Percentiles rank a stretch among this genome's conserved stretches.
These are phyloP conservation scores for Catharus ustulatus DNA, from an alignment of 2,797 vertebrate genomes.

Conservation along the genomic window DNA sequence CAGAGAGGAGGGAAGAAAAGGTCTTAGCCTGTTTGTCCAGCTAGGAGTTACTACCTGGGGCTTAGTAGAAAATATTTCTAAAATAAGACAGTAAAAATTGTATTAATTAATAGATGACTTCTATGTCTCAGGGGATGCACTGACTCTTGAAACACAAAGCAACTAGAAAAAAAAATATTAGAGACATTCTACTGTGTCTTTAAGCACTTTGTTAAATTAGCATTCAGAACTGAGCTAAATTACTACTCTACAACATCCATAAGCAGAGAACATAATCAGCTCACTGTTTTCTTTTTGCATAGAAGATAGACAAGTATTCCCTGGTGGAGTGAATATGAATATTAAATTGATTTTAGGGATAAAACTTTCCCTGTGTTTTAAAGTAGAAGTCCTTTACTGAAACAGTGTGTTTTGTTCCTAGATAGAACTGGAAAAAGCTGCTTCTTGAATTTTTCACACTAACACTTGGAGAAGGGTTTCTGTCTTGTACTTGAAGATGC, in stretches of 20 bases:
- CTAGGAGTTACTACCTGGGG: neutral
- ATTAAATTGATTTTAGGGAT: neutral
- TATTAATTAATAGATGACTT: neutral
- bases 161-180: neutral
- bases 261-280: constrained; percentile 1
- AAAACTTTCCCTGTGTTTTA: neutral
- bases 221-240: neutral
- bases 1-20: neutral
- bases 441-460: neutral
- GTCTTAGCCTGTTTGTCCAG: neutral
- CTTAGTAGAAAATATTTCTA: neutral
- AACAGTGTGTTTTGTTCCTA: neutral
- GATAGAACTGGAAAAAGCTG: neutral
- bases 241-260: neutral
- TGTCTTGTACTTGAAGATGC: neutral
- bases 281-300: neutral
- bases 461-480: neutral
- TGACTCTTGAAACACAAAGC: neutral
- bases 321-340: neutral
- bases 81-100: neutral
- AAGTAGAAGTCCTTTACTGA: neutral
- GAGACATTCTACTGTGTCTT: neutral
- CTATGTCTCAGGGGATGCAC: neutral
- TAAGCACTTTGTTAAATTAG: constrained; percentile 17
- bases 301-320: neutral